These are phyloP conservation scores for Pristionchus exspectatus DNA, from an alignment of 2,888 invertebrate genomes.

Conservation along the genomic window DNA sequence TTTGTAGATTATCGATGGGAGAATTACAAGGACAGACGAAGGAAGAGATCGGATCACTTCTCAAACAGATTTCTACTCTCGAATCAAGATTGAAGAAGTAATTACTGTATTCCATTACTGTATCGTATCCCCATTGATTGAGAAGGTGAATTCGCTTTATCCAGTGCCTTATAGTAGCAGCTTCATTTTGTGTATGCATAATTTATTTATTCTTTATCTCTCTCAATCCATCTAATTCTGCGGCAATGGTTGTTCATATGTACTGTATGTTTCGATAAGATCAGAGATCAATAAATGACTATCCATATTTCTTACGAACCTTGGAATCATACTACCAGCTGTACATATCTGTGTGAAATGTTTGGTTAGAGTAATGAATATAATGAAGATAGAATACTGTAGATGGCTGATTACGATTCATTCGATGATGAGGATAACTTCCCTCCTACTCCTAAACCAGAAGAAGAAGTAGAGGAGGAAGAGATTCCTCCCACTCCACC, in stretches of 20 bases:
- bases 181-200: slow-evolving; percentile 50
- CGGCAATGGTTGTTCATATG: slow-evolving; percentile 41
- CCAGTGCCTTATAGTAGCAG: slow-evolving; percentile 32
- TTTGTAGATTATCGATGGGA: slow-evolving; percentile 27
- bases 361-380: background rate
- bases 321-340: slow-evolving; percentile 13
- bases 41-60: slow-evolving; percentile 49
- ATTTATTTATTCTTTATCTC: slow-evolving; percentile 24
- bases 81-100: slow-evolving; percentile 53
- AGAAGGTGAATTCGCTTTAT: slow-evolving; percentile 28
- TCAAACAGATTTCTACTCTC: slow-evolving; percentile 48
- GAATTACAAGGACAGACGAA: slow-evolving; percentile 55
- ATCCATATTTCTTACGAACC: background rate
- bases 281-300: slow-evolving; percentile 14
- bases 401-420: slow-evolving; percentile 52
- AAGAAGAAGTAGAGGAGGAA: slow-evolving; percentile 6
- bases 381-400: background rate
- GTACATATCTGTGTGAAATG: slow-evolving; percentile 18
- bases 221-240: background rate
- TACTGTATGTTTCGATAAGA: slow-evolving; percentile 41
- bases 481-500: slow-evolving; percentile 46
- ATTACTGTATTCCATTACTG: background rate
- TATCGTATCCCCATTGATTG: background rate
- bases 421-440: slow-evolving; percentile 46
- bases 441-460: slow-evolving; percentile 36